Percentiles rank a stretch among this genome's conserved stretches.
phyloP scores from a whole-genome alignment of 2,113 vertebrate species.

The Bothrops jararaca region DNA sequence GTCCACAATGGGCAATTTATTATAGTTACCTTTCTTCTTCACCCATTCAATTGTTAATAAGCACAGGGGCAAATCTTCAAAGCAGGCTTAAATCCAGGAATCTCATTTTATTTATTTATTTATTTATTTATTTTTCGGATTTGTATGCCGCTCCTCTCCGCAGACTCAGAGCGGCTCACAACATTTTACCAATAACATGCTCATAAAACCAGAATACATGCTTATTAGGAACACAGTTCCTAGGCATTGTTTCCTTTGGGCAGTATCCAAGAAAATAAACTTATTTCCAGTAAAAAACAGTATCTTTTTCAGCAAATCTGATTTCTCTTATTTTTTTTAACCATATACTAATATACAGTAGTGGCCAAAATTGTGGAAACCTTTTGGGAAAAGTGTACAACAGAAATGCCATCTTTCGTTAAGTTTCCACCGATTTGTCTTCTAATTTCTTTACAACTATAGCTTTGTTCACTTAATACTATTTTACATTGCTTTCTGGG shows the following conservation, averaged over 20 bases:
- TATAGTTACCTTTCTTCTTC: neutral
- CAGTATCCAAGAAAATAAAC: neutral
- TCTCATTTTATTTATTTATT: too few relatives aligned
- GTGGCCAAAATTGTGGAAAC: too few relatives aligned
- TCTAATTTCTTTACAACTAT: too few relatives aligned
- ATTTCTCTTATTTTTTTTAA: neutral
- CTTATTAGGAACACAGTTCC: neutral
- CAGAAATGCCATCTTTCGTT: too few relatives aligned
- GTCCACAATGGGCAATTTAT: neutral
- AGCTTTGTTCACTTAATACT: too few relatives aligned
- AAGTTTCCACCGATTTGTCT: too few relatives aligned
- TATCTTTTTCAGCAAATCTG: neutral
- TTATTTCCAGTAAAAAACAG: neutral
- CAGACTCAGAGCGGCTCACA: too few relatives aligned
- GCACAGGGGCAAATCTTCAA: neutral
- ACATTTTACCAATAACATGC: neutral
- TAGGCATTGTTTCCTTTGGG: neutral
- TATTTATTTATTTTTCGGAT: too few relatives aligned
- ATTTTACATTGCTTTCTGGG: too few relatives aligned
- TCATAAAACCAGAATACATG: neutral
- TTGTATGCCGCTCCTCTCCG: too few relatives aligned
- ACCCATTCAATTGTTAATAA: neutral
- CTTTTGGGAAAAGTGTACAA: too few relatives aligned
- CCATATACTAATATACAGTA: neutral
- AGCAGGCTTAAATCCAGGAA: neutral